Conservation (phyloP, 2,113 vertebrate species). For the Pseudopipra pipra region DNA sequence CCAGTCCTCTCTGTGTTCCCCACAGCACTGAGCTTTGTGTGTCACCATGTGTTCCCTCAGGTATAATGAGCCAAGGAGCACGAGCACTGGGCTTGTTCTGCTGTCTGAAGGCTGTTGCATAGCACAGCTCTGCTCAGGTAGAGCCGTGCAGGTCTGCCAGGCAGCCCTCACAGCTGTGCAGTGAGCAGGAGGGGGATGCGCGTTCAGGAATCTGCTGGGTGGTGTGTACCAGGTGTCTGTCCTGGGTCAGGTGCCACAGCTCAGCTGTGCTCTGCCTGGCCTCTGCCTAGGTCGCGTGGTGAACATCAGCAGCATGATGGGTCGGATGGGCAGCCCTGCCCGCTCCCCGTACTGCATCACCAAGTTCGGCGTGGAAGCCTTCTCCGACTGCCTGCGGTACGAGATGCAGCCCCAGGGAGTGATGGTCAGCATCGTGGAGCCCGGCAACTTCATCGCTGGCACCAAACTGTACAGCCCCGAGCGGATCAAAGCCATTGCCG, state of each 20-base stretch:
- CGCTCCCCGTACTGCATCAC: conserved; percentile 80
- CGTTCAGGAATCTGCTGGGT: accelerated
- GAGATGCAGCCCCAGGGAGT: conserved; percentile 79
- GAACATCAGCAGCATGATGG: conserved; percentile 83
- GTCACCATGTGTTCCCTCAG: background rate
- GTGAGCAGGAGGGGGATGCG: accelerated
- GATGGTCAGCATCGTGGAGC: conserved; percentile 80
- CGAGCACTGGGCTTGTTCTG: background rate
- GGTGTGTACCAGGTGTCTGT: background rate
- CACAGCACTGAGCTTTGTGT: background rate
- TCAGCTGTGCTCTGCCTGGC: background rate
- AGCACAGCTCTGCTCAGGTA: background rate
- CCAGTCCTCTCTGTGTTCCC: background rate
- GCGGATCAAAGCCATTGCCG: conserved; percentile 74
- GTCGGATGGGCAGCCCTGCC: conserved; percentile 76
- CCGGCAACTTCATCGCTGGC: conserved; percentile 79
- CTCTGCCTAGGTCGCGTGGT: conserved; percentile 68
- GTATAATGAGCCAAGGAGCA: background rate
- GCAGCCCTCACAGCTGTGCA: accelerated
- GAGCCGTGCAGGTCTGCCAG: background rate
- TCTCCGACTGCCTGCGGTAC: conserved; percentile 80
- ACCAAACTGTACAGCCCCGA: conserved; percentile 78
- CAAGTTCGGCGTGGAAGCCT: conserved; percentile 81
- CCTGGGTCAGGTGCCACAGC: background rate
- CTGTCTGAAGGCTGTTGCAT: background rate